Conservation (phyloP, 2,888 invertebrate species). For the Eilema sororculum region DNA sequence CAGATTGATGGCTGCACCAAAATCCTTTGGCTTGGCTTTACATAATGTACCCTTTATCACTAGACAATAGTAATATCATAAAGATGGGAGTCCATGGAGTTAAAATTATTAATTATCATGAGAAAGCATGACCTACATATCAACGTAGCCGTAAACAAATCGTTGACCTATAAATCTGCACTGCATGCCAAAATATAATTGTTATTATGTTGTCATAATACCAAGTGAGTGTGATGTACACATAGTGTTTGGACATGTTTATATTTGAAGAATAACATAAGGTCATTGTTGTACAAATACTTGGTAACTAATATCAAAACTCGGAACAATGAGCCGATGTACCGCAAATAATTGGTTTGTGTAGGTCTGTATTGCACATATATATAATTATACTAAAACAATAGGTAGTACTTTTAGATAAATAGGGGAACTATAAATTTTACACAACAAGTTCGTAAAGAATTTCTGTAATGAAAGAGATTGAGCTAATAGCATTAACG, state of each 20-base stretch:
- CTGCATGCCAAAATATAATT: slow-evolving; percentile 48
- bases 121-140: slow-evolving; percentile 37
- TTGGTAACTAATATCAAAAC: slow-evolving; percentile 9
- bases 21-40: neutral
- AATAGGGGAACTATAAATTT: neutral
- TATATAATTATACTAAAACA: neutral
- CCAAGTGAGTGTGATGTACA: slow-evolving; percentile 24
- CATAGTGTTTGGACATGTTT: slow-evolving; percentile 30
- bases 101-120: slow-evolving; percentile 9
- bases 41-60: neutral
- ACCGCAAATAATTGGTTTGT: neutral
- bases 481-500: too few species aligned
- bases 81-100: neutral
- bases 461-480: too few species aligned
- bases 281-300: slow-evolving; percentile 34
- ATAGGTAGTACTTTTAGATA: neutral
- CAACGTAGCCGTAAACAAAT: slow-evolving; percentile 35
- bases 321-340: slow-evolving; percentile 3
- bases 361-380: neutral
- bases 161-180: slow-evolving; percentile 43
- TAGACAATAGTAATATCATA: neutral
- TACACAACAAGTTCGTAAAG: too few species aligned
- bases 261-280: slow-evolving; percentile 45
- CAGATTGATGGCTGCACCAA: neutral
- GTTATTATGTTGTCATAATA: slow-evolving; percentile 33